Conservation (phyloP, 2,797 vertebrate genomes). For the Pantherophis alleghaniensis region DNA sequence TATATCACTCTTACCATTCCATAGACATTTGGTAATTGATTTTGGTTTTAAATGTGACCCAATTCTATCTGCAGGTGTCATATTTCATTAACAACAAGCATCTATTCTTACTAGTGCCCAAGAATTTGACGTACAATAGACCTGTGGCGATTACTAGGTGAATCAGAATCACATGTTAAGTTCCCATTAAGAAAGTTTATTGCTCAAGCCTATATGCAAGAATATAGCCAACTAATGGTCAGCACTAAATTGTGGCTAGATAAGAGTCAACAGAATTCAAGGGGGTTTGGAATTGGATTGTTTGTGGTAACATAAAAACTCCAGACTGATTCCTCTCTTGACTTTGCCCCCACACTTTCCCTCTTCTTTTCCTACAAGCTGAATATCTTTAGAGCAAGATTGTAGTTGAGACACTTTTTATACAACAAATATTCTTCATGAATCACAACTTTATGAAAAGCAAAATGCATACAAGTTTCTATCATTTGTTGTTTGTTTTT, state of each 20-base stretch:
- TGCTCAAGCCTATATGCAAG: neutral
- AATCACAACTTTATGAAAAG: conserved; percentile 14
- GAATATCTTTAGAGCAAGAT: neutral
- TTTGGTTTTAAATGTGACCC: conserved; percentile 65
- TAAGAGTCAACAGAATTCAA: neutral
- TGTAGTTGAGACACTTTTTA: conserved; percentile 18
- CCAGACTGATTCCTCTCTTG: neutral
- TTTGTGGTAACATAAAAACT: neutral
- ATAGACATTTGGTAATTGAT: conserved; percentile 28
- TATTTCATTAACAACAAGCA: conserved; percentile 14
- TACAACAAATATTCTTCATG: conserved; percentile 29
- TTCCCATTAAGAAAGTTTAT: neutral
- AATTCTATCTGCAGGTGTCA: conserved; percentile 55
- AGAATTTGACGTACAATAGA: conserved; percentile 28
- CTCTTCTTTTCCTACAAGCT: neutral
- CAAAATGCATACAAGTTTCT: conserved; percentile 39
- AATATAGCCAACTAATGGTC: neutral
- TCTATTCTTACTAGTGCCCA: conserved; percentile 2
- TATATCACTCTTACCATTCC: conserved; percentile 67
- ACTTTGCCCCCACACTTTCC: neutral
- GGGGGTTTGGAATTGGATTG: neutral
- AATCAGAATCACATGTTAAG: neutral
- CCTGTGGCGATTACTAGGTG: conserved; percentile 1
- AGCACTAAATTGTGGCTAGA: neutral
- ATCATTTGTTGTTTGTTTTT: neutral